A percentile compares a stretch with the other conserved stretches of the same genome.
These are phyloP conservation scores for Zophobas morio DNA, from an alignment of 1,140 invertebrate genomes.

Conservation along the genomic window DNA sequence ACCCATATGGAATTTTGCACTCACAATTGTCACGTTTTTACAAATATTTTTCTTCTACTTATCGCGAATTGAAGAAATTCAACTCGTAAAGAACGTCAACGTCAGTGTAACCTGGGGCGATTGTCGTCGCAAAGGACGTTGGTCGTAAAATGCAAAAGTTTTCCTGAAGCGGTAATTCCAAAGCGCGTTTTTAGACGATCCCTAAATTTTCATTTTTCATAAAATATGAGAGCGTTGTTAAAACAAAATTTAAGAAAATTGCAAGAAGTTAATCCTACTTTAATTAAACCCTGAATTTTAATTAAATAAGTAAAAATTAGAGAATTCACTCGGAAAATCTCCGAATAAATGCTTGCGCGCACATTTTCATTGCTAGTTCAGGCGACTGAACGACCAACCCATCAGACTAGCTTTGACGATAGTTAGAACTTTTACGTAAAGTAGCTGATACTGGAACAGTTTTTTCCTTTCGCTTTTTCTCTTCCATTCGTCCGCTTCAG, in stretches of 20 bases:
- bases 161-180: slow-evolving; percentile 13
- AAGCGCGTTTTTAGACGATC: slow-evolving; percentile 20
- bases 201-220: slow-evolving; percentile 32
- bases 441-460: slow-evolving; percentile 11
- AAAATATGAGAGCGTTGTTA: slow-evolving; percentile 23
- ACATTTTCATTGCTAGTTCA: slow-evolving; percentile 11
- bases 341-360: slow-evolving; percentile 1
- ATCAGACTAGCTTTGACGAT: neutral
- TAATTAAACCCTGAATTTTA: slow-evolving; percentile 52
- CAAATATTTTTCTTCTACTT: too few relatives aligned
- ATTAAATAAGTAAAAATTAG: slow-evolving; percentile 48
- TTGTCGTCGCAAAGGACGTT: slow-evolving; percentile 13
- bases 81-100: slow-evolving; percentile 14
- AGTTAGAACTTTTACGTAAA: slow-evolving; percentile 11
- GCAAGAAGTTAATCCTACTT: slow-evolving; percentile 34
- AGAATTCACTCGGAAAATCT: slow-evolving; percentile 43
- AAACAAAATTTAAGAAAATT: slow-evolving; percentile 34
- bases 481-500: slow-evolving; percentile 18
- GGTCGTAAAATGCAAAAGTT: slow-evolving; percentile 22
- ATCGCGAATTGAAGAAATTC: neutral
- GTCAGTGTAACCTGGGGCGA: slow-evolving; percentile 17
- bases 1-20: too few relatives aligned
- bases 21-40: too few relatives aligned
- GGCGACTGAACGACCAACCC: neutral
- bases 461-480: slow-evolving; percentile 23